Conservation (phyloP, 1,140 invertebrate genomes). For the silkworm (Bombyx mori) region DNA sequence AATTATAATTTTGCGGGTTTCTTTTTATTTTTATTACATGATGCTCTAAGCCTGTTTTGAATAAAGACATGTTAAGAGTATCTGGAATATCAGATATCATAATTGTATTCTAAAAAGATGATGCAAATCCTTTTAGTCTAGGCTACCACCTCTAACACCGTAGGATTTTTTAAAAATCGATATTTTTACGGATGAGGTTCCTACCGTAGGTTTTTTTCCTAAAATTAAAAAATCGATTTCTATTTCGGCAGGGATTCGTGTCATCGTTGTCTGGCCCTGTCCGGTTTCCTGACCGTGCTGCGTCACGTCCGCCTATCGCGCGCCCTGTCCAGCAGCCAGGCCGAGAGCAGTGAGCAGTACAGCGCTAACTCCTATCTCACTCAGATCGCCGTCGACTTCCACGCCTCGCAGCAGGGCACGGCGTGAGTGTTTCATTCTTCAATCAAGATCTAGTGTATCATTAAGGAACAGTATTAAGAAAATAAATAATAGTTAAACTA, state of each 20-base stretch:
- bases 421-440: constrained; percentile 19
- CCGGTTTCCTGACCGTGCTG: constrained; percentile 42
- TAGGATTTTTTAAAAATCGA: too few relatives aligned
- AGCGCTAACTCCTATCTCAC: constrained; percentile 49
- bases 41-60: too few relatives aligned
- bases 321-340: constrained; percentile 18
- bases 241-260: constrained; percentile 29
- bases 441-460: not conserved
- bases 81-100: too few relatives aligned
- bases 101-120: too few relatives aligned
- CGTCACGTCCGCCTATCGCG: constrained; percentile 29
- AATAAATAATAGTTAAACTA: not conserved
- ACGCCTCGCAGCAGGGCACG: constrained; percentile 33
- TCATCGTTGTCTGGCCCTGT: constrained; percentile 40
- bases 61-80: too few relatives aligned
- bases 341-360: constrained; percentile 24
- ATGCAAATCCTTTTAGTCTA: too few relatives aligned
- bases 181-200: constrained; percentile 26
- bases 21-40: too few relatives aligned
- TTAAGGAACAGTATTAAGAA: not conserved
- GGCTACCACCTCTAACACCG: too few relatives aligned
- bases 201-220: too few relatives aligned
- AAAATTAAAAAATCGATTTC: too few relatives aligned
- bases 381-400: constrained; percentile 63
- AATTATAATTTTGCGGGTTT: too few relatives aligned